phyloP scores from a whole-genome alignment of 2,113 vertebrate genomes.

The Dasyurus viverrinus region DNA sequence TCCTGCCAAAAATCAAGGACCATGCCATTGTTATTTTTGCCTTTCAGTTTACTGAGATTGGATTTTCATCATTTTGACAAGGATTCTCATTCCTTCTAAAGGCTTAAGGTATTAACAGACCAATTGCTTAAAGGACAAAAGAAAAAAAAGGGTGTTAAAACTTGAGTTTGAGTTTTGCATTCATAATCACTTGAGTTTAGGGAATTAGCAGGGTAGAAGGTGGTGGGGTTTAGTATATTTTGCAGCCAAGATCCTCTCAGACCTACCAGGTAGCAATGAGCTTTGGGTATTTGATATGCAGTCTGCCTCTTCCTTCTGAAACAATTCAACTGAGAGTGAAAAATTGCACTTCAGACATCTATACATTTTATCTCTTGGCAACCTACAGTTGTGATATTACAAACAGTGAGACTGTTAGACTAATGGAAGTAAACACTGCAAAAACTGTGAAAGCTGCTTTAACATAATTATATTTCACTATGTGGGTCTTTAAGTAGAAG shows the following conservation, averaged over 20 bases:
- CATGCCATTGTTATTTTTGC: background rate
- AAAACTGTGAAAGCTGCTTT: constrained; percentile 59
- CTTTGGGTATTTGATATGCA: constrained; percentile 58
- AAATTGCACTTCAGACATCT: constrained; percentile 52
- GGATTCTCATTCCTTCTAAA: background rate
- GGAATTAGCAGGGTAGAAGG: background rate
- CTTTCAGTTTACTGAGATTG: background rate
- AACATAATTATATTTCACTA: background rate
- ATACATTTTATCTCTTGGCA: constrained; percentile 53
- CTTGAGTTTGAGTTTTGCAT: background rate
- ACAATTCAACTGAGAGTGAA: constrained; percentile 51
- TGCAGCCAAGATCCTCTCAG: background rate
- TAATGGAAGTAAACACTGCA: constrained; percentile 67
- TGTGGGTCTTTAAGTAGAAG: background rate
- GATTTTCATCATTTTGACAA: constrained; percentile 9
- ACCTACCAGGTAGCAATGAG: constrained; percentile 53
- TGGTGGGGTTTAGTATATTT: background rate
- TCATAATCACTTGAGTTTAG: background rate
- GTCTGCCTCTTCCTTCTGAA: constrained; percentile 35
- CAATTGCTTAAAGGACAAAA: background rate
- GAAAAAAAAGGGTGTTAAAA: background rate
- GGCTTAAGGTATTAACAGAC: background rate
- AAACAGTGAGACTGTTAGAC: constrained; percentile 49
- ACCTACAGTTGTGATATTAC: constrained; percentile 47
- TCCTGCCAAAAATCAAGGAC: background rate